Evolutionary conservation across 1,140 invertebrate species (phyloP).

Genomic region (Pachyrhynchus sulphureomaculatus): DNA sequence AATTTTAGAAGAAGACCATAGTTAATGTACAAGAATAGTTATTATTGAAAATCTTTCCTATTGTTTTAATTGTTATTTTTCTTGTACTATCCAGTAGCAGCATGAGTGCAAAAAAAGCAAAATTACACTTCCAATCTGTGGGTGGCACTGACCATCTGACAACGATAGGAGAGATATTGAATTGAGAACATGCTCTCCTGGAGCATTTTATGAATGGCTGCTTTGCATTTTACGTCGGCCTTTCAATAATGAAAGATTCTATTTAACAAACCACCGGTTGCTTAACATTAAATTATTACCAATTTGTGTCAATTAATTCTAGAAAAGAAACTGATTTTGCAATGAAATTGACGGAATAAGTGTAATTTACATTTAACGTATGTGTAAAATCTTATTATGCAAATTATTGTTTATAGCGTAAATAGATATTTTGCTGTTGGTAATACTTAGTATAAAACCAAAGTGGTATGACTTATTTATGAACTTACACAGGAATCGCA

Average conservation of each 20-base stretch:
- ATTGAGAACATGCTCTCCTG: conserved; percentile 10
- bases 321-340: conserved; percentile 3
- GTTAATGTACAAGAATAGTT: no score
- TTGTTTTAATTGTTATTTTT: no score
- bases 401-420: conserved; percentile 8
- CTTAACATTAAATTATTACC: conserved; percentile 14
- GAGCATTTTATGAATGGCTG: conserved; percentile 14
- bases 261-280: conserved; percentile 15
- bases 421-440: not conserved
- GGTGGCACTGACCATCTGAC: not conserved
- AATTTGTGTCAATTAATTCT: conserved; percentile 21
- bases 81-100: no score
- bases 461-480: conserved; percentile 5
- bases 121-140: no score
- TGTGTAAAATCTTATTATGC: conserved; percentile 3
- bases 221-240: conserved; percentile 7
- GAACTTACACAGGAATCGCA: not conserved
- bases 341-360: conserved; percentile 12
- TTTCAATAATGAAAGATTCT: conserved; percentile 17
- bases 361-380: conserved; percentile 2
- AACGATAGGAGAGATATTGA: not conserved
- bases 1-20: no score
- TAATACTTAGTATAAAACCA: not conserved
- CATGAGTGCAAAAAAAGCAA: no score
- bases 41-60: no score